These are phyloP conservation scores for Zaprionus camerounensis DNA, from an alignment of 1,140 invertebrate species.

Conservation along the genomic window DNA sequence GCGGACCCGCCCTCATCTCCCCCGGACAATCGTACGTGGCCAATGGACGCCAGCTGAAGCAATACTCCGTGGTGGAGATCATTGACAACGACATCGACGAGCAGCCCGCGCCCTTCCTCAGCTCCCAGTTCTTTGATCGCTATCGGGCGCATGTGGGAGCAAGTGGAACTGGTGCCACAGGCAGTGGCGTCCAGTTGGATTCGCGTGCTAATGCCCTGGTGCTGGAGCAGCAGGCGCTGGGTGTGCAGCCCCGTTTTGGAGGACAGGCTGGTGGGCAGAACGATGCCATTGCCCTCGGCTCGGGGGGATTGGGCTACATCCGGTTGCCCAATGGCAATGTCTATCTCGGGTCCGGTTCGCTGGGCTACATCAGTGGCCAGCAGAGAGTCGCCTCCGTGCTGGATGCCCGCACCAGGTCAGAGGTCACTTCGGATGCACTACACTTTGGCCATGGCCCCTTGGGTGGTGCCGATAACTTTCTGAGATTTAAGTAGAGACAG, in stretches of 20 bases:
- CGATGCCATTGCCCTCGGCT: slow-evolving; percentile 78
- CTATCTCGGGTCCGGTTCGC: slow-evolving; percentile 77
- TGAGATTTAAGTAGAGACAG: slow-evolving; percentile 58
- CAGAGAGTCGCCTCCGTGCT: slow-evolving; percentile 61
- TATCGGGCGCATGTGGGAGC: slow-evolving; percentile 59
- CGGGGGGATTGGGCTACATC: slow-evolving; percentile 77
- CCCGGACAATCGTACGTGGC: slow-evolving; percentile 68
- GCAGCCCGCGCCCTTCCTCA: slow-evolving; percentile 62
- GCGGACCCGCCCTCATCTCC: slow-evolving; percentile 42
- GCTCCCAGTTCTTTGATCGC: slow-evolving; percentile 61
- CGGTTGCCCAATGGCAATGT: slow-evolving; percentile 77
- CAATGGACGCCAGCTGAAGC: slow-evolving; percentile 79
- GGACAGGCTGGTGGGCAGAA: slow-evolving; percentile 17
- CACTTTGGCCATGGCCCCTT: slow-evolving; percentile 78
- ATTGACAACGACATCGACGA: slow-evolving; percentile 81
- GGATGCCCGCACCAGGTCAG: slow-evolving; percentile 75
- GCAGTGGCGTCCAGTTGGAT: slow-evolving; percentile 57
- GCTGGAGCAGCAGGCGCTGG: slow-evolving; percentile 65
- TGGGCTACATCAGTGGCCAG: slow-evolving; percentile 79
- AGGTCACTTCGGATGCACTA: slow-evolving; percentile 65
- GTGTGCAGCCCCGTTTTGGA: slow-evolving; percentile 52
- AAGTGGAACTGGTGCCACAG: slow-evolving; percentile 18
- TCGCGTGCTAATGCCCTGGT: slow-evolving; percentile 63
- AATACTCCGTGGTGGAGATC: slow-evolving; percentile 79
- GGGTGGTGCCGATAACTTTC: slow-evolving; percentile 65